These are phyloP conservation scores for Tetramorium simillimum DNA, from an alignment of 1,140 invertebrate genomes.

Conservation along the genomic window DNA sequence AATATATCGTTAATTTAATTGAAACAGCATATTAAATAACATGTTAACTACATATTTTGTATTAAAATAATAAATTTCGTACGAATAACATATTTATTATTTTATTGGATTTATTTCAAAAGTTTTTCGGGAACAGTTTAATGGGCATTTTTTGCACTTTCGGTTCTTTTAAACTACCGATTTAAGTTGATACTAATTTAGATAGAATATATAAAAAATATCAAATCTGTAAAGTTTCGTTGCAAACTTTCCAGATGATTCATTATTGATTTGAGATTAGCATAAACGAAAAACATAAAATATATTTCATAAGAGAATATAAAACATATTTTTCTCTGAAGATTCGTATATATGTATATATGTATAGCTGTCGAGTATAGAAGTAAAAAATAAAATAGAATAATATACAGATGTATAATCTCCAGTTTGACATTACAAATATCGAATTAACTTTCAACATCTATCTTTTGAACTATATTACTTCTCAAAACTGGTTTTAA, in stretches of 20 bases:
- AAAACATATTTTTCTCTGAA: not conserved
- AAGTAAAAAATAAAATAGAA: not conserved
- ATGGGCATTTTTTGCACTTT: not conserved
- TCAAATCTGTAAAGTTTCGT: too few relatives aligned
- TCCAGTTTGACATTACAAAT: not conserved
- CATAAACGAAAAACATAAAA: not conserved
- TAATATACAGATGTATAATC: not conserved
- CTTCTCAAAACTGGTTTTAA: constrained; percentile 1
- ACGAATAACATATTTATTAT: not conserved
- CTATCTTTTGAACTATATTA: not conserved
- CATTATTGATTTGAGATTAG: constrained; percentile 2
- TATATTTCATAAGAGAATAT: not conserved
- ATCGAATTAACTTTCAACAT: not conserved
- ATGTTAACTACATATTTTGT: too few relatives aligned
- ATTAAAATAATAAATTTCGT: not conserved
- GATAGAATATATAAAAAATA: not conserved
- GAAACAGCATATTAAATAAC: too few relatives aligned
- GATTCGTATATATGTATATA: not conserved
- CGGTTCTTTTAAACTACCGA: not conserved
- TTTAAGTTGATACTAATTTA: not conserved
- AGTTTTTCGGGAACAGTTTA: not conserved
- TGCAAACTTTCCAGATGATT: constrained; percentile 8
- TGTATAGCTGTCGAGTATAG: not conserved
- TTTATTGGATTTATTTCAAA: not conserved
- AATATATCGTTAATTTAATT: too few relatives aligned